Evolutionary conservation across 1,140 invertebrate species (phyloP), one percentile per base, ranked within the genome.

Genomic region (Wasmannia auropunctata): DNA sequence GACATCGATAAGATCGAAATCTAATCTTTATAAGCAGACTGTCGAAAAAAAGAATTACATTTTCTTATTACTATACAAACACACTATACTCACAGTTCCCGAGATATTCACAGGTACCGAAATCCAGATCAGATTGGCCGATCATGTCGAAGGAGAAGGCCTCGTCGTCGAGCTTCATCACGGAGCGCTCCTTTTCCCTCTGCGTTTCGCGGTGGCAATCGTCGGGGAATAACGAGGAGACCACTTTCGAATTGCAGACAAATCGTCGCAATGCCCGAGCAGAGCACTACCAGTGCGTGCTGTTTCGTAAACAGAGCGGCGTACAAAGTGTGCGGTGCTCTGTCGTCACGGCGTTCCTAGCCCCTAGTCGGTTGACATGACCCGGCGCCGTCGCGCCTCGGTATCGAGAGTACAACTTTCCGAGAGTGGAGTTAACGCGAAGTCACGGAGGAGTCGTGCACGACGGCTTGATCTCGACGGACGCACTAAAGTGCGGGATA

Each of bases 401-500:
- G 37, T 77, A 46, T 40, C 25, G n/a, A 22, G 19, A 37, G 6
- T 40, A 6, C 19, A 46, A 67, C 37, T 67, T n/a, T n/a, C n/a
- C 63, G 63, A 3, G 34, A 72, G 16, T 1, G 16, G n/a, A 22
- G 14, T 34, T 69, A n/a, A 22, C 11, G 16, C 37, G n/a, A 7
- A 34, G 16, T 46, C 28, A 54, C 10, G 19, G 58, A 76, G 16
- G n/a, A 40, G 14, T 22, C 65, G 25, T 11, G 11, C 22, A 62
- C 56, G 75, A 49, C 72, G 28, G 31, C 51, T 74, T 58, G 49
- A 56, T 88, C 88, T 87, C 84, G 31, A 86, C 89, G 34, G 43
- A 87, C 46, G 76, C 79, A 89, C 91, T 92, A 92, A 91, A 80
- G 75, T 85, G 88, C 51, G 76, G 4, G 76, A 86, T 69, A 88